A percentile compares a stretch with the other conserved stretches of the same genome.
These are phyloP conservation scores for Merodon equestris DNA, from an alignment of 2,888 invertebrate genomes.

Conservation along the genomic window DNA sequence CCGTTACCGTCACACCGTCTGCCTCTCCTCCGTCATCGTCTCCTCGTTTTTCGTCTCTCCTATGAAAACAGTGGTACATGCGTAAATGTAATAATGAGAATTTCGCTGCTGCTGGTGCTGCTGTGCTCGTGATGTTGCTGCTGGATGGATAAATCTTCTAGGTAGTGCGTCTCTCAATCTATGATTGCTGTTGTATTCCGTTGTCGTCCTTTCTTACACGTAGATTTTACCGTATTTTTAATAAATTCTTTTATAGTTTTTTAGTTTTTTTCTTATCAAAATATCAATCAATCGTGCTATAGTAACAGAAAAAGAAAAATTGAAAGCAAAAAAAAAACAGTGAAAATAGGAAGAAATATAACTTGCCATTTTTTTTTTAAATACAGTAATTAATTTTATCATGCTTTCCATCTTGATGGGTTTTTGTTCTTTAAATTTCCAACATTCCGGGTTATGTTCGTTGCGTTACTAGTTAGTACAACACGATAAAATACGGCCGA, in stretches of 20 bases:
- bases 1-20: no score
- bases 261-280: slow-evolving; percentile 34
- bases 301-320: slow-evolving; percentile 17
- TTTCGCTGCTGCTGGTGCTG: slow-evolving; percentile 55
- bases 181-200: slow-evolving; percentile 71
- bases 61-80: slow-evolving; percentile 67
- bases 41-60: slow-evolving; percentile 59
- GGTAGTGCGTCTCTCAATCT: slow-evolving; percentile 72
- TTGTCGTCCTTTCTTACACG: slow-evolving; percentile 72
- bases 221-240: slow-evolving; percentile 69
- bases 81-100: slow-evolving; percentile 69
- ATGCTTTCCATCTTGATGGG: no score
- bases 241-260: no score
- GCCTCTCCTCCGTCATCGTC: slow-evolving; percentile 32
- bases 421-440: no score
- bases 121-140: slow-evolving; percentile 28
- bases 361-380: not conserved
- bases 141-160: slow-evolving; percentile 67
- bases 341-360: no score
- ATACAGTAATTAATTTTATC: no score
- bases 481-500: no score
- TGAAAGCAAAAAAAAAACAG: slow-evolving; percentile 11
- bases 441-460: no score
- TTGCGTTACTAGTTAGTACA: no score
- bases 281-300: slow-evolving; percentile 11